These are phyloP conservation scores for Protodeltote pygarga DNA, from an alignment of 2,888 invertebrate genomes.

Conservation along the genomic window DNA sequence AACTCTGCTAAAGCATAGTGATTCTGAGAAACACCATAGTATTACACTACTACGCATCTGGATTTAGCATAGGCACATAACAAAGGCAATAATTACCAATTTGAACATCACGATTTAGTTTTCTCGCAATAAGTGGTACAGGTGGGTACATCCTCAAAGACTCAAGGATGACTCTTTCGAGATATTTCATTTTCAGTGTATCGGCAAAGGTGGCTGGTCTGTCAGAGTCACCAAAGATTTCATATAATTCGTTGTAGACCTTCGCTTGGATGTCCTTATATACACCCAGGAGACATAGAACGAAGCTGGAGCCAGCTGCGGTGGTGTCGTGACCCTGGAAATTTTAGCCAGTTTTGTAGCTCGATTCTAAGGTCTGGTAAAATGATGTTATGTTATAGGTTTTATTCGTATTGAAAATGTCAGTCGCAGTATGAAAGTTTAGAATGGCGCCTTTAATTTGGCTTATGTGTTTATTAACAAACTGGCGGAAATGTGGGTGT, in stretches of 20 bases:
- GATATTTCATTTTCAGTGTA: conserved; percentile 93
- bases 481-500: no score
- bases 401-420: no score
- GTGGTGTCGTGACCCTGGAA: conserved; percentile 83
- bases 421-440: no score
- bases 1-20: no score
- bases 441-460: no score
- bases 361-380: no score
- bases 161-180: conserved; percentile 93
- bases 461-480: no score
- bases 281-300: conserved; percentile 93
- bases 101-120: conserved; percentile 90
- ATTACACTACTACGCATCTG: no score
- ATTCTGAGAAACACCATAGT: no score
- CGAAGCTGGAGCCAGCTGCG: conserved; percentile 94
- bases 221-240: conserved; percentile 92
- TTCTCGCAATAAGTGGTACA: conserved; percentile 92
- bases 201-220: conserved; percentile 92
- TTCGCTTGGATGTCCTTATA: conserved; percentile 93
- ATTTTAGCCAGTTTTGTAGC: no score
- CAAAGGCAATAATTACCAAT: conserved; percentile 80
- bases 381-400: no score
- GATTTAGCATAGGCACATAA: not conserved
- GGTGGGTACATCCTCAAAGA: conserved; percentile 93
- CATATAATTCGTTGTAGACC: conserved; percentile 91